A percentile compares a stretch with the other conserved stretches of the same genome.
Conservation (phyloP, 2,113 vertebrate species). For the Elaphurus davidianus region DNA sequence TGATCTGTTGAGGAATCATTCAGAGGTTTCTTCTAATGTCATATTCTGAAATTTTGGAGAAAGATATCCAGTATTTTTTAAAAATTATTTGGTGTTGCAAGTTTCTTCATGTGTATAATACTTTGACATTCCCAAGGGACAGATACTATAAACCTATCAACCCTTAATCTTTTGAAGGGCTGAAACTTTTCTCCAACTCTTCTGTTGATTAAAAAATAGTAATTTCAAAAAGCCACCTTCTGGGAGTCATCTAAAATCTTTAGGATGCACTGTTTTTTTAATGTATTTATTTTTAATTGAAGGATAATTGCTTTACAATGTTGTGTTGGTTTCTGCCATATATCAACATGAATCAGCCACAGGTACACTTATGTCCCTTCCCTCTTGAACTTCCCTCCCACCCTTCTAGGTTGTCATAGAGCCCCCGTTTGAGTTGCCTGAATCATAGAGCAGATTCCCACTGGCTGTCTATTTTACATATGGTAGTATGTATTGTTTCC, state of each 20-base stretch:
- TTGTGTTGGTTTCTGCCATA: neutral
- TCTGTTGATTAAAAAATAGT: neutral
- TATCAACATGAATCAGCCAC: neutral
- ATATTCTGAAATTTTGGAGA: neutral
- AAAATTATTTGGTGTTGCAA: neutral
- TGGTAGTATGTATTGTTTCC: neutral
- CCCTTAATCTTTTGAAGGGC: neutral
- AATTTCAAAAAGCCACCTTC: neutral
- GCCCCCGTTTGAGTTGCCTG: neutral
- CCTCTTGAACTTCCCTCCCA: neutral
- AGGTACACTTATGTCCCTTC: neutral
- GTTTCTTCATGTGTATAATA: neutral
- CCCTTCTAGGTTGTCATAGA: neutral
- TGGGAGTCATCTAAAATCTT: neutral
- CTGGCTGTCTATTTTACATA: neutral
- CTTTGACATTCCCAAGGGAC: neutral
- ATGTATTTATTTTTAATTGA: neutral
- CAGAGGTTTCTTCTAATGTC: neutral
- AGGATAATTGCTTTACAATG: neutral
- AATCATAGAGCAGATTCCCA: neutral
- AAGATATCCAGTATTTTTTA: neutral
- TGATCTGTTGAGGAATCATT: neutral
- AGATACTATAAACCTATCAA: neutral
- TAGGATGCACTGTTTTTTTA: neutral
- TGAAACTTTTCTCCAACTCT: neutral